Evolutionary conservation across 2,113 vertebrate genomes (phyloP).

Genomic region (Raja brachyura): DNA sequence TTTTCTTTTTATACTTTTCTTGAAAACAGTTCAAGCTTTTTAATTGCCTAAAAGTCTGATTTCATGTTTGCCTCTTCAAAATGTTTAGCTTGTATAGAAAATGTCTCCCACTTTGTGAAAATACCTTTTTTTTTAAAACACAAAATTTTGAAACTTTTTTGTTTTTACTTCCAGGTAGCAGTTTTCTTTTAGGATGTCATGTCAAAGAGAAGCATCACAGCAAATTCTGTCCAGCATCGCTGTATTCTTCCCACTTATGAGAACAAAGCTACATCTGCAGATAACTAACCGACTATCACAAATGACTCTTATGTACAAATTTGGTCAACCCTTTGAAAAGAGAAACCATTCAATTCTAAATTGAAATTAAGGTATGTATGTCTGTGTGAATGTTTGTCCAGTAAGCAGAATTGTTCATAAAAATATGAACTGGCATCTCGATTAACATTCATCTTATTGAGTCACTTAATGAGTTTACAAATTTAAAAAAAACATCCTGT

Average conservation of each 20-base stretch:
- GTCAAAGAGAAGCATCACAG: not conserved
- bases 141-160: constrained; percentile 35
- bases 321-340: not conserved
- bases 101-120: constrained; percentile 37
- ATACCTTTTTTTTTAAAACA: constrained; percentile 31
- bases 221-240: not conserved
- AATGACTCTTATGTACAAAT: constrained; percentile 18
- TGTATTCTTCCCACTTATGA: not conserved
- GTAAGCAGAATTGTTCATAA: constrained; percentile 52
- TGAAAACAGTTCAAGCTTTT: constrained; percentile 36
- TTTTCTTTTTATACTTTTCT: constrained; percentile 44
- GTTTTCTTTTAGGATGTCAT: constrained; percentile 20
- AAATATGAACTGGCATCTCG: constrained; percentile 61
- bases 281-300: constrained; percentile 24
- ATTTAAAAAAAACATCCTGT: constrained; percentile 8
- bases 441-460: constrained; percentile 42
- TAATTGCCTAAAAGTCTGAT: constrained; percentile 34
- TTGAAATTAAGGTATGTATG: constrained; percentile 4
- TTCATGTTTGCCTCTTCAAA: constrained; percentile 32
- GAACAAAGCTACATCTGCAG: not conserved
- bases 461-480: constrained; percentile 19
- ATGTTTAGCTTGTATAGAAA: constrained; percentile 36
- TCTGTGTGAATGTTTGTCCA: constrained; percentile 4
- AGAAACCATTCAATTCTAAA: not conserved
- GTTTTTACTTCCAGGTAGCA: constrained; percentile 34